Conservation (phyloP, 1,140 invertebrate species). For the Arion vulgaris region DNA sequence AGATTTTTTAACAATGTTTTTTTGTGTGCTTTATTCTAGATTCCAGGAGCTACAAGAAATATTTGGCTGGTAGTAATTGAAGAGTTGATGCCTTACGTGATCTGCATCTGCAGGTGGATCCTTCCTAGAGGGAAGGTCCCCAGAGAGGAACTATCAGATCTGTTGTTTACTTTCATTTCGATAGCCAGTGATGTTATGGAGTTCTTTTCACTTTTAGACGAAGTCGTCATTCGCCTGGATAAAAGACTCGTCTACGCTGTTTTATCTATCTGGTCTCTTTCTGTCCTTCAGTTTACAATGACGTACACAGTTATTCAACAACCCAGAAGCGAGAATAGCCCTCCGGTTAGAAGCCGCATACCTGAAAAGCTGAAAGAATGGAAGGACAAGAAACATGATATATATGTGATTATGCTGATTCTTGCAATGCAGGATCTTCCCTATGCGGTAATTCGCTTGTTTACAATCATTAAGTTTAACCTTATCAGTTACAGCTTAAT, state of each 20-base stretch:
- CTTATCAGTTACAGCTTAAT: constrained; percentile 91
- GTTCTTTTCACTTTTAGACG: constrained; percentile 90
- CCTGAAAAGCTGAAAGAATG: background rate
- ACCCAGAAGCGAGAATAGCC: constrained; percentile 44
- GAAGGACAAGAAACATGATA: background rate
- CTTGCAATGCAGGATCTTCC: constrained; percentile 81
- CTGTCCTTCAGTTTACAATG: constrained; percentile 80
- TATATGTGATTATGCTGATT: constrained; percentile 53
- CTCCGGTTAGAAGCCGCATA: background rate
- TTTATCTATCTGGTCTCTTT: constrained; percentile 79
- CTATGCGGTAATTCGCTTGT: constrained; percentile 85
- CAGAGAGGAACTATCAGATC: constrained; percentile 90
- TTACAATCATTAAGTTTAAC: constrained; percentile 86
- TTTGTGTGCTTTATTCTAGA: background rate
- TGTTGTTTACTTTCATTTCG: constrained; percentile 83
- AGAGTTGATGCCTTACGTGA: constrained; percentile 85
- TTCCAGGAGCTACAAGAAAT: constrained; percentile 44
- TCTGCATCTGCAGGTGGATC: constrained; percentile 90
- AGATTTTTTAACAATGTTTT: background rate
- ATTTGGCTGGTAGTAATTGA: constrained; percentile 85
- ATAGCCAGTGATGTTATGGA: constrained; percentile 95
- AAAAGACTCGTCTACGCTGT: constrained; percentile 53
- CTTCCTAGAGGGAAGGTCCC: constrained; percentile 92
- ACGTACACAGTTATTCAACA: constrained; percentile 58
- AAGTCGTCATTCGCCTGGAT: constrained; percentile 53